Base-by-base conservation (phyloP, 2,888 invertebrate genomes). In the Rhogogaster chlorosoma region DNA sequence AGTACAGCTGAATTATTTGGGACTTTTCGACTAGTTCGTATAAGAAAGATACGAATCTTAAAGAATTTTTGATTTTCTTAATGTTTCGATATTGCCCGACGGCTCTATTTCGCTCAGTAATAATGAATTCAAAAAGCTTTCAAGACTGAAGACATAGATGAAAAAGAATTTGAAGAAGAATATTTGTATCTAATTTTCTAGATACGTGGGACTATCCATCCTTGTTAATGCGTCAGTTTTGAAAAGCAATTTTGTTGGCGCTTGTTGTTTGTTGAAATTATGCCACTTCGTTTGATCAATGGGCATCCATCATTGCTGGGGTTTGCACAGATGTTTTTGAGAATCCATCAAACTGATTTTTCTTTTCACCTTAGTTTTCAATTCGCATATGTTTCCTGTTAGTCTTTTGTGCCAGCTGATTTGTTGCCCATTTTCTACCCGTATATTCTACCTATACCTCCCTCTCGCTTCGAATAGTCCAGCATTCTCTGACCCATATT, bases 391-490 rank as follows among this genome's bases (percentile, higher is more conserved):
- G 77, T 26, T 18, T 53, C 18, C 10, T 6, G 45, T 29, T 45
- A 77, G 22, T 22, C 9, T 77, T 53, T 53, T 53, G 7, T 18
- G 29, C 22, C 29, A 12, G 18, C 15, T 73, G 77, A 77, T 77
- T 77, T 77, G 49, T 49, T 77, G 32, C 77, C 75, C 49, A 49
- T 49, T 77, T 77, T 45, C 75, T 49, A 9, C 38, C 42, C 38
- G 29, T 73, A 18, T 42, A 67, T 9, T 26, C 38, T 26, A 15
- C 15, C 45, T 12, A 45, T 22, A 22, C 71, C 71, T 73, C 42
- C 42, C 71, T 73, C 32, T 29, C 67, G 18, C 32, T 67, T 67
- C 29, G 67, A 45, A 78, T 32, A 36, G n/a, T 12, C 57, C 6
- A 10, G 36, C 15, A 22, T 38, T 57, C 38, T 29, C 49, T 36